Base-by-base conservation (phyloP, 1,140 invertebrate species). In the Nephotettix cincticeps region DNA sequence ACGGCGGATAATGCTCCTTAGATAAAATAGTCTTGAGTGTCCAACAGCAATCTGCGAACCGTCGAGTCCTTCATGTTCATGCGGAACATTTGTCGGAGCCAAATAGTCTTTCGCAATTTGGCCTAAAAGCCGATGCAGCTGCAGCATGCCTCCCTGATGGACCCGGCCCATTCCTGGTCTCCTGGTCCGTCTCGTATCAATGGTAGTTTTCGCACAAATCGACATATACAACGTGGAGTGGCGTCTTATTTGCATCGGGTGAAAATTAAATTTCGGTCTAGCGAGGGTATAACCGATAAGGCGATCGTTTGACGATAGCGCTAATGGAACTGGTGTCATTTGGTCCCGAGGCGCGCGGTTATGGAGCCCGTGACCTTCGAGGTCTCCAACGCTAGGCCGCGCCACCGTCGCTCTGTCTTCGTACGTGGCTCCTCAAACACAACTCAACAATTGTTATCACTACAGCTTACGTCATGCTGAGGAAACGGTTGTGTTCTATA, bases 241-340 rank as follows among this genome's bases (percentile, higher is more conserved):
- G 23, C 56, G 56, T 61, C 56, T 61, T 61, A 61, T 61, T 61
- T 61, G 56, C 56, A 61, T 61, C 27, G 14, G 56, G 9, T 29
- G 56, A 61, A 61, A 61, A 29, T 61, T 61, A 61, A 61, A 61
- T 61, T 61, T 61, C 56, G 56, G 56, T 61, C 56, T 61, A 61
- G 56, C 25, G 56, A 21, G 56, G 25, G 56, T 61, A 51, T 29
- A 23, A 28, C 14, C 56, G 56, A 61, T 61, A 61, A 61, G 56
- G 56, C 56, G 56, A 61, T 61, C 56, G 56, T 61, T 61, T 61
- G 56, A 23, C 23, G 56, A 61, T 61, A 61, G 2, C 56, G 56
- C 56, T 61, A 61, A 61, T 61, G 56, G 56, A 61, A 61, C 56
- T 61, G 56, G 56, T 61, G 56, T 61, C 56, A 61, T 61, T 61